Base-by-base conservation (phyloP, 2,888 invertebrate genomes). In the Aphodius sticticus region DNA sequence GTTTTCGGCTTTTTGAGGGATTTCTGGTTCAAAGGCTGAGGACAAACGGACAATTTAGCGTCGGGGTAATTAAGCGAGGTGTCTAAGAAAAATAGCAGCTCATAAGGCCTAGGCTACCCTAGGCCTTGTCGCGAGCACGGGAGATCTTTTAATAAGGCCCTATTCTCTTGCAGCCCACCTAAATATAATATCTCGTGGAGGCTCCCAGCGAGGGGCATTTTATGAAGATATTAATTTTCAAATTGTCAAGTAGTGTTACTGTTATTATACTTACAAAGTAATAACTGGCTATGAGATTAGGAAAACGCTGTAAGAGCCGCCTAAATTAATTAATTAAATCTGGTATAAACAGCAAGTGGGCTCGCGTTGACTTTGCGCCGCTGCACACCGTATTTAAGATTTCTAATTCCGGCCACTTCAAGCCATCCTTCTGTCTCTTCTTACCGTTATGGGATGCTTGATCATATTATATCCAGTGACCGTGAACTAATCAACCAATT, bases 251-350 rank as follows among this genome's bases (percentile, higher is more conserved):
- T 88, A 87, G 88, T 87, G 87, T 88, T 87, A 87, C 88, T 87
- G 88, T 88, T 88, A 88, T 88, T 88, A 88, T 88, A 88, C 88
- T 88, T 88, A 88, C 87, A 88, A 88, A 88, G 88, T 88, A 88
- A 89, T 88, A 88, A 88, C 88, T 86, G 88, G 86, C 87, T 88
- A 86, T 87, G 87, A 88, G 88, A 88, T 88, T 88, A 87, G 86
- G 86, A 88, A 88, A 89, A 88, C 86, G 87, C 86, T 86, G 86
- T 86, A 85, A 86, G 87, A 86, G 86, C 87, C 87, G 83, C 86
- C 87, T 86, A 87, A 89, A 89, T 89, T 89, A 89, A 89, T 89
- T 89, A 89, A 89, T 89, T 89, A 89, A 89, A 88, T 88, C 88
- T 87, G 87, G 87, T 88, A 88, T 88, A 89, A 88, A 89, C 88